Percentiles rank a stretch among this genome's conserved stretches.
These are phyloP conservation scores for Mythimna impura DNA, from an alignment of 2,888 invertebrate species.

Conservation along the genomic window DNA sequence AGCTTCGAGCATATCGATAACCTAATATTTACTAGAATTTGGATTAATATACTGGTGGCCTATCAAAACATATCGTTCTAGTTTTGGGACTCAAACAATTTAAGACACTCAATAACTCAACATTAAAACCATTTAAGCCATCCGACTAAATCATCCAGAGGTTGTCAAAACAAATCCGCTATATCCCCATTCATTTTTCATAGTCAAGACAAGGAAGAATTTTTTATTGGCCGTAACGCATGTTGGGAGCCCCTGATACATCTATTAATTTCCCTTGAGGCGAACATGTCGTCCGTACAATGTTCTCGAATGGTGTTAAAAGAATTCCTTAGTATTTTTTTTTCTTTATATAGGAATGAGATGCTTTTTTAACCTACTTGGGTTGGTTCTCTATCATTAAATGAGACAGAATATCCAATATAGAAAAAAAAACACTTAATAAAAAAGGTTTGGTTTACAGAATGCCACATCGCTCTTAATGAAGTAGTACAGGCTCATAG, in stretches of 20 bases:
- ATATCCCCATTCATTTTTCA: conserved; percentile 63
- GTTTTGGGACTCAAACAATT: neutral
- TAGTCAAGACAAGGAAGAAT: conserved; percentile 42
- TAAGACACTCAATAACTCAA: neutral
- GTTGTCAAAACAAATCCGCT: conserved; percentile 45
- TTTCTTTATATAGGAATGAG: conserved; percentile 25
- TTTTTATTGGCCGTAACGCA: conserved; percentile 67
- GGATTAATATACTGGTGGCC: neutral
- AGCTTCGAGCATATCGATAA: too few relatives aligned
- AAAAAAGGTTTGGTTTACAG: too few relatives aligned
- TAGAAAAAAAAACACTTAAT: too few relatives aligned
- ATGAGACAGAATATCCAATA: too few relatives aligned
- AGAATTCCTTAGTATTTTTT: conserved; percentile 45
- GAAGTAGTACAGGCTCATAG: too few relatives aligned
- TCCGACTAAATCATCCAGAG: conserved; percentile 32
- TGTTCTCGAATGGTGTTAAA: conserved; percentile 50
- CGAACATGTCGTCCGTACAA: conserved; percentile 50
- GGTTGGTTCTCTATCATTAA: too few relatives aligned
- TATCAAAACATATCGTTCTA: neutral
- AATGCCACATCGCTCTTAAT: too few relatives aligned
- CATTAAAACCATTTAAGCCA: conserved; percentile 7
- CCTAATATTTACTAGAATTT: too few relatives aligned
- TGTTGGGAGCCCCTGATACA: conserved; percentile 60
- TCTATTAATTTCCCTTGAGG: conserved; percentile 73
- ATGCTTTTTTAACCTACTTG: conserved; percentile 1